phyloP scores from a whole-genome alignment of 2,888 invertebrate species.

The Ceriagrion tenellum region DNA sequence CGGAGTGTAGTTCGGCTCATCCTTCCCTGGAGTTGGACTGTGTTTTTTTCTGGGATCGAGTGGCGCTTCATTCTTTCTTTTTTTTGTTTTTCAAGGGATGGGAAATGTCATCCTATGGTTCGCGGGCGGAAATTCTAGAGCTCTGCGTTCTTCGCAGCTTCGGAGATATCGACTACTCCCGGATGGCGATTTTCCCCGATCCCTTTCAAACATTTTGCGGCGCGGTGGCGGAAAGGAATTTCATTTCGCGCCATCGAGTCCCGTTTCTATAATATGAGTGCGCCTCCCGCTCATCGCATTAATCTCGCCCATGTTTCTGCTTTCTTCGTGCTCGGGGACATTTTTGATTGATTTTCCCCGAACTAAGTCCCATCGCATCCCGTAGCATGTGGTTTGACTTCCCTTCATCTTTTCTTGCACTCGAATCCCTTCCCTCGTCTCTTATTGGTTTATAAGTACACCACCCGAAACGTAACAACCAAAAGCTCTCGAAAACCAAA shows the following conservation, averaged over 20 bases:
- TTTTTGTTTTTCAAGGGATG: background rate
- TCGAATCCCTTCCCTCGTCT: background rate
- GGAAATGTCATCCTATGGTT: background rate
- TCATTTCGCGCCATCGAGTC: background rate
- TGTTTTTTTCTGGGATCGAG: background rate
- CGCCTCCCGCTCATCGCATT: background rate
- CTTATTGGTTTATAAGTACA: background rate
- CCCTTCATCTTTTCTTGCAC: background rate
- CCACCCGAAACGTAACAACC: background rate
- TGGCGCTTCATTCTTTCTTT: background rate
- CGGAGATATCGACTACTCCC: background rate
- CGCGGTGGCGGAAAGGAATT: background rate
- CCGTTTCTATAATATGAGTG: background rate
- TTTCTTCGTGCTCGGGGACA: background rate
- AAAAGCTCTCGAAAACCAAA: no score
- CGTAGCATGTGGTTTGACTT: background rate
- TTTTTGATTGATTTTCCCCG: background rate
- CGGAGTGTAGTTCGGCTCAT: background rate
- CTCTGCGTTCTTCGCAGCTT: background rate
- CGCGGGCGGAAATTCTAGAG: background rate
- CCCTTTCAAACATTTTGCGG: background rate
- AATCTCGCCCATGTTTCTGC: background rate
- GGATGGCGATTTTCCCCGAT: background rate
- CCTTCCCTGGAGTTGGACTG: background rate
- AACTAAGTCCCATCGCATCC: background rate